phyloP scores from a whole-genome alignment of 2,113 vertebrate genomes.

The Hoplias malabaricus region DNA sequence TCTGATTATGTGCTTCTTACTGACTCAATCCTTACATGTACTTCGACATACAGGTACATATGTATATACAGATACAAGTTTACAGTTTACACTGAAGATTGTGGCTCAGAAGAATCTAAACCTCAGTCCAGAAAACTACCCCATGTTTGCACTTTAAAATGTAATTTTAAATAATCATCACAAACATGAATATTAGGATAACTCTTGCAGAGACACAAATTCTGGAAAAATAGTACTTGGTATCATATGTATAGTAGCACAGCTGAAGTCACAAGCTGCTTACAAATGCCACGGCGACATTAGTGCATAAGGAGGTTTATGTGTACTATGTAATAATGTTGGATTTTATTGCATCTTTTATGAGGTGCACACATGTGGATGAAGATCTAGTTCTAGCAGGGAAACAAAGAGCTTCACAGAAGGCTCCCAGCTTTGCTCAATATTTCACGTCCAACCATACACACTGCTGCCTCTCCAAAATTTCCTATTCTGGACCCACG shows the following conservation, averaged over 20 bases:
- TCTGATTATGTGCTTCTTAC: background rate
- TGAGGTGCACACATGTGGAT: background rate
- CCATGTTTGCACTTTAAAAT: too few relatives aligned
- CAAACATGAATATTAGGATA: background rate
- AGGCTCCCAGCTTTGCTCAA: background rate
- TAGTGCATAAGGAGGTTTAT: background rate
- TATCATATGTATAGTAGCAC: too few relatives aligned
- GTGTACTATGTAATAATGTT: constrained; percentile 18
- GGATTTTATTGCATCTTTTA: background rate
- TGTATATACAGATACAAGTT: background rate
- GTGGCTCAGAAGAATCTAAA: too few relatives aligned
- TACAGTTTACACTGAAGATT: too few relatives aligned
- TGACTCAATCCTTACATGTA: background rate
- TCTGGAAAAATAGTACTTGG: background rate
- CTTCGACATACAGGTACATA: background rate
- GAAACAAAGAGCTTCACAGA: constrained; percentile 3
- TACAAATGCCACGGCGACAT: background rate
- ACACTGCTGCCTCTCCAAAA: background rate
- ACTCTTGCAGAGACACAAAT: background rate
- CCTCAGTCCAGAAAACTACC: too few relatives aligned
- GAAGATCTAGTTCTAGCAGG: background rate
- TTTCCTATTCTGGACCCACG: background rate
- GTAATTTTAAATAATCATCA: background rate
- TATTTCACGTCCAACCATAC: background rate
- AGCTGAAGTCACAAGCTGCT: background rate